Conservation (phyloP, 2,113 vertebrate species). For the Gallinago media region DNA sequence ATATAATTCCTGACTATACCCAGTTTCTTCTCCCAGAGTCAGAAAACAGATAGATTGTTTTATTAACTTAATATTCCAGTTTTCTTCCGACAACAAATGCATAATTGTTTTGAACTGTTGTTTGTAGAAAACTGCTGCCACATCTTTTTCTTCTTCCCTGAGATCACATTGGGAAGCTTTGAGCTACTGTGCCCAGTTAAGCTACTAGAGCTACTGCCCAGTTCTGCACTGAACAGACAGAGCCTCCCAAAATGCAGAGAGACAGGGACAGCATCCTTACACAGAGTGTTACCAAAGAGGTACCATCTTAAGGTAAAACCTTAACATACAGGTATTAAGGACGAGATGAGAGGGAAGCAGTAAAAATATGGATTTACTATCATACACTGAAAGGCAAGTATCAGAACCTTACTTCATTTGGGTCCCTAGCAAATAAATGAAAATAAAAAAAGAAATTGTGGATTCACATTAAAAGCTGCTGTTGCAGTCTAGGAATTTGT, state of each 20-base stretch:
- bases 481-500: background rate
- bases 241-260: background rate
- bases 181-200: background rate
- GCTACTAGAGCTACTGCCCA: background rate
- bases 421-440: background rate
- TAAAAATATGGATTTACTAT: background rate
- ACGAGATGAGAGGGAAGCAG: background rate
- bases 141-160: background rate
- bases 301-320: background rate
- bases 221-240: background rate
- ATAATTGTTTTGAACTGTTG: background rate
- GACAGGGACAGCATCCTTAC: background rate
- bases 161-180: background rate
- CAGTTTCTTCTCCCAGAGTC: background rate
- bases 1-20: background rate
- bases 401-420: background rate
- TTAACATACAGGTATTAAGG: background rate
- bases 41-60: background rate
- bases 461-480: background rate
- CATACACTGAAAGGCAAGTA: background rate
- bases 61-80: background rate
- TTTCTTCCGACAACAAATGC: background rate
- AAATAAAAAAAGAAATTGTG: background rate
- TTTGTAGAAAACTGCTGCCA: background rate
- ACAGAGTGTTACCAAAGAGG: background rate